Percentiles rank a stretch among this genome's conserved stretches.
Evolutionary conservation across 2,888 invertebrate species (phyloP).

Genomic region (Leptinotarsa tumamoca): DNA sequence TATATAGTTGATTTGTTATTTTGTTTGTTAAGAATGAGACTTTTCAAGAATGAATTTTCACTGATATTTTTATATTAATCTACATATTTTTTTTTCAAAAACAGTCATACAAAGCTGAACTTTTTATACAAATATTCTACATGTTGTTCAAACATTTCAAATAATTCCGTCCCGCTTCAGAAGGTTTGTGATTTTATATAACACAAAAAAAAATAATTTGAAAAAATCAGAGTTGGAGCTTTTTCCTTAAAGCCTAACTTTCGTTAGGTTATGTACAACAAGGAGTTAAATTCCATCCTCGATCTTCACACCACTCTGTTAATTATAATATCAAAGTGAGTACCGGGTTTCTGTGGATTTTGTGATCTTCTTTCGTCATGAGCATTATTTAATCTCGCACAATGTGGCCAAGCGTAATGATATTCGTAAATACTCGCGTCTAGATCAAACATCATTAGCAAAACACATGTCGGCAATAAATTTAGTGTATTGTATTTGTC

Average conservation of each 20-base stretch:
- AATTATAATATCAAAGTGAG: constrained; percentile 8
- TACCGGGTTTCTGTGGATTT: constrained; percentile 3
- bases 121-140: no score
- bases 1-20: no score
- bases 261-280: not conserved
- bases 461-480: constrained; percentile 41
- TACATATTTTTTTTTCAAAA: no score
- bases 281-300: not conserved
- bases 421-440: constrained; percentile 22
- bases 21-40: no score
- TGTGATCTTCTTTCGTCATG: not conserved
- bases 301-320: not conserved
- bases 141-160: no score
- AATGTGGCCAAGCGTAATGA: constrained; percentile 15
- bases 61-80: no score
- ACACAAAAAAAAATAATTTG: no score
- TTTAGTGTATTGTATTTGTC: constrained; percentile 28
- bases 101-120: no score
- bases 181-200: no score
- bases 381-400: constrained; percentile 11
- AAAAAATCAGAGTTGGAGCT: no score
- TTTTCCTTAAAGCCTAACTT: not conserved
- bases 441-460: constrained; percentile 39
- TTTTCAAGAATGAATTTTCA: no score
- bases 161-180: no score